Evolutionary conservation across 2,113 vertebrate species (phyloP).

Genomic region (Chionomys nivalis): DNA sequence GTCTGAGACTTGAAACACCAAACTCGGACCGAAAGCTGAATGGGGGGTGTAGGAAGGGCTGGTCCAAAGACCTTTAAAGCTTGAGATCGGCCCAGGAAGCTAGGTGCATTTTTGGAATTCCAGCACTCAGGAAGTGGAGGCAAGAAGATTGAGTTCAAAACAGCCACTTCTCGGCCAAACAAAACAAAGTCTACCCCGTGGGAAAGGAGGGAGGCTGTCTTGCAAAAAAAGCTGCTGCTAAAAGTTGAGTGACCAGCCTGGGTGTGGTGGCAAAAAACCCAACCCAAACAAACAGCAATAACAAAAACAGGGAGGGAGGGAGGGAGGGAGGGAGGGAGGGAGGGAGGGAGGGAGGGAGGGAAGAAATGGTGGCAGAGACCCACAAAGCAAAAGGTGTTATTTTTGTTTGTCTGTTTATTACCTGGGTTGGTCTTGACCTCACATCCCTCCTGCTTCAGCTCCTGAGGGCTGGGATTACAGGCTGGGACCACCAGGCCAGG

Average conservation of each 20-base stretch:
- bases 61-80: neutral
- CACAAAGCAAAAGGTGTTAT: neutral
- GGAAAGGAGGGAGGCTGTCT: neutral
- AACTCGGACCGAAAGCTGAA: neutral
- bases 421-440: neutral
- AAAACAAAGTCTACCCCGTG: neutral
- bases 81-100: no score
- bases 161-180: neutral
- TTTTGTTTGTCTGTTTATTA: neutral
- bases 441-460: neutral
- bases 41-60: neutral
- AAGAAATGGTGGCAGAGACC: neutral
- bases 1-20: neutral
- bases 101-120: neutral
- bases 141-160: neutral
- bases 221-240: neutral
- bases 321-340: no score
- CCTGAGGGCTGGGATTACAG: neutral
- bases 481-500: neutral
- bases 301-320: no score
- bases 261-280: neutral
- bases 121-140: neutral
- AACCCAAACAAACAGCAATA: no score
- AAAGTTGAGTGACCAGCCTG: neutral
- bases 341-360: neutral